Evolutionary conservation across 2,888 invertebrate species (phyloP).

Genomic region (Petrolisthes cinctipes): DNA sequence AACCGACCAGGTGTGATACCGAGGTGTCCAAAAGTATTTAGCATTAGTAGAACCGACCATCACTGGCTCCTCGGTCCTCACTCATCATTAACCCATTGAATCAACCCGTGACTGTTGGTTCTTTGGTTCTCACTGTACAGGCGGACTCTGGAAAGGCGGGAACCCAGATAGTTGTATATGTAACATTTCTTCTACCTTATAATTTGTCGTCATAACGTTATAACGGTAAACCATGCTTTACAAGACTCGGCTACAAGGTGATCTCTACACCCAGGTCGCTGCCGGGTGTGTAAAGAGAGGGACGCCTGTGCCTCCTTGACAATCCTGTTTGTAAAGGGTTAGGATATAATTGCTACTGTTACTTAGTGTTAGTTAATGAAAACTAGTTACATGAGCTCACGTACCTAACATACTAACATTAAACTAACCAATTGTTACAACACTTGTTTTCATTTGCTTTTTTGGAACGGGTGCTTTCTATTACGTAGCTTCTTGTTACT

Average conservation of each 20-base stretch:
- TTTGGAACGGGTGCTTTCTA: constrained; percentile 54
- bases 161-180: constrained; percentile 56
- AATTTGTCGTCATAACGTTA: constrained; percentile 58
- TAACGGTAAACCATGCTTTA: constrained; percentile 60
- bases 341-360: constrained; percentile 63
- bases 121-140: constrained; percentile 41
- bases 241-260: constrained; percentile 35
- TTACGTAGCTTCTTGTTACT: constrained; percentile 41
- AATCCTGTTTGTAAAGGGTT: constrained; percentile 61
- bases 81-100: constrained; percentile 8
- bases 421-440: constrained; percentile 9
- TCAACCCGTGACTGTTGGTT: constrained; percentile 11
- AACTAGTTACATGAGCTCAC: constrained; percentile 61
- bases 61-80: not conserved
- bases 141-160: constrained; percentile 47
- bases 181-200: constrained; percentile 60
- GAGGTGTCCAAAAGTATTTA: too few species aligned
- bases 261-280: constrained; percentile 17
- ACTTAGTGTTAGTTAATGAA: constrained; percentile 59
- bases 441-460: constrained; percentile 31
- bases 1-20: too few species aligned
- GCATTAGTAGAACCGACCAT: not conserved
- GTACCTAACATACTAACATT: constrained; percentile 55
- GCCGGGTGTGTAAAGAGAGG: constrained; percentile 28
- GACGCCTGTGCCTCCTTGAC: constrained; percentile 48